Evolutionary conservation across 2,797 vertebrate species (phyloP).

Genomic region (Takifugu ocellatus): DNA sequence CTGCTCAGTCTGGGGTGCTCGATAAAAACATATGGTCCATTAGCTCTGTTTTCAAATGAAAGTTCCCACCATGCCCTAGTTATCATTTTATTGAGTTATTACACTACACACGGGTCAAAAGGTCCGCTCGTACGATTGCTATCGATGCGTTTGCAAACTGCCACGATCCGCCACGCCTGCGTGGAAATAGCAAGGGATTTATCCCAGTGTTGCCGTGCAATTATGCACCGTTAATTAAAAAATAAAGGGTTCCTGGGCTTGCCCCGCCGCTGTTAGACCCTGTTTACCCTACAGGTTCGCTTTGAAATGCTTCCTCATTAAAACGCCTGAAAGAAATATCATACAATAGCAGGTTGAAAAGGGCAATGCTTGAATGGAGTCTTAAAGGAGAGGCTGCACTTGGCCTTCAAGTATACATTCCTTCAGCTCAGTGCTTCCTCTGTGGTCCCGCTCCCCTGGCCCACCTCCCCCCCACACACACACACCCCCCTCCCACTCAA

Average conservation of each 20-base stretch:
- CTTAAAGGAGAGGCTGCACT: constrained; percentile 78
- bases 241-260: constrained; percentile 68
- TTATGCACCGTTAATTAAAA: constrained; percentile 65
- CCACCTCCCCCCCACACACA: constrained; percentile 53
- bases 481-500: constrained; percentile 68
- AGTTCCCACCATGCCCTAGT: constrained; percentile 43
- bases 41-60: constrained; percentile 37
- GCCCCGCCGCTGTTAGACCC: constrained; percentile 61
- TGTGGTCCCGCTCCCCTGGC: constrained; percentile 72
- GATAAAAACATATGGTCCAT: constrained; percentile 31
- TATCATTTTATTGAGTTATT: constrained; percentile 37
- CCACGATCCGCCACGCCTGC: constrained; percentile 42
- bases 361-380: constrained; percentile 78
- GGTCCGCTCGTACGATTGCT: constrained; percentile 31
- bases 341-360: constrained; percentile 78
- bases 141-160: constrained; percentile 41
- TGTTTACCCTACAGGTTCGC: constrained; percentile 72
- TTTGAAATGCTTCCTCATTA: constrained; percentile 72
- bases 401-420: constrained; percentile 81
- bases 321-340: constrained; percentile 73
- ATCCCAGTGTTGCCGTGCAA: constrained; percentile 49
- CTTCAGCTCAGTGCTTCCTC: constrained; percentile 79
- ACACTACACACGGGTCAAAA: constrained; percentile 38
- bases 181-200: constrained; percentile 48
- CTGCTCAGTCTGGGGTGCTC: not conserved